Percentiles rank a stretch among this genome's conserved stretches.
These are phyloP conservation scores for Hippopotamus amphibius DNA, from an alignment of 2,113 vertebrate genomes.

Conservation along the genomic window DNA sequence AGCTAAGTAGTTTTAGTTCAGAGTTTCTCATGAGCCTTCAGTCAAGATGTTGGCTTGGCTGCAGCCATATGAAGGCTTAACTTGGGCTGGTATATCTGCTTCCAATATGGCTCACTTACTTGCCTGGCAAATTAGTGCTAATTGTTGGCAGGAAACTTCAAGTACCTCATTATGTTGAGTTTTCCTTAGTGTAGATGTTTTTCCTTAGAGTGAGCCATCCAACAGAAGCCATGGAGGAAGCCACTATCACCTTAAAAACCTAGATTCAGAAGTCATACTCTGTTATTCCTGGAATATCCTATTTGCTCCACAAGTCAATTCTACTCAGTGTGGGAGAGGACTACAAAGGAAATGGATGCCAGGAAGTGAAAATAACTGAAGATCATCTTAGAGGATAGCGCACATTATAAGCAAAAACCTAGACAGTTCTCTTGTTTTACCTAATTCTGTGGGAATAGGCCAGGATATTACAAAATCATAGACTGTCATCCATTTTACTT, in stretches of 20 bases:
- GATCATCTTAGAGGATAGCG: background rate
- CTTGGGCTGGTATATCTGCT: background rate
- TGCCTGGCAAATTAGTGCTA: background rate
- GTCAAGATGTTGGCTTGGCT: background rate
- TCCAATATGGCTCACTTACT: background rate
- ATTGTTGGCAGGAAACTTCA: background rate
- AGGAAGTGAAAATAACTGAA: background rate
- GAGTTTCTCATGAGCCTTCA: background rate
- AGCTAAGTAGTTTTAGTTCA: background rate
- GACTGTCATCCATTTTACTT: background rate
- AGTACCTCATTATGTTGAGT: background rate
- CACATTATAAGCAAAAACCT: background rate
- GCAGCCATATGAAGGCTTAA: background rate
- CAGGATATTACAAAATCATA: background rate
- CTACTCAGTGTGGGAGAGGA: background rate
- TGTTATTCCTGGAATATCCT: background rate
- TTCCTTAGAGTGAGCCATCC: background rate
- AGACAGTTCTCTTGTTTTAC: background rate
- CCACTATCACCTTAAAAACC: background rate
- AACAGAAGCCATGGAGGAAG: background rate
- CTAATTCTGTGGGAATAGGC: background rate
- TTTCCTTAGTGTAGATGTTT: background rate
- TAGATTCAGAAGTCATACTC: background rate
- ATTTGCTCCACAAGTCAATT: background rate
- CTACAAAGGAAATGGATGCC: background rate